Evolutionary conservation across 2,888 invertebrate genomes (phyloP).

Genomic region (Metalampra italica): DNA sequence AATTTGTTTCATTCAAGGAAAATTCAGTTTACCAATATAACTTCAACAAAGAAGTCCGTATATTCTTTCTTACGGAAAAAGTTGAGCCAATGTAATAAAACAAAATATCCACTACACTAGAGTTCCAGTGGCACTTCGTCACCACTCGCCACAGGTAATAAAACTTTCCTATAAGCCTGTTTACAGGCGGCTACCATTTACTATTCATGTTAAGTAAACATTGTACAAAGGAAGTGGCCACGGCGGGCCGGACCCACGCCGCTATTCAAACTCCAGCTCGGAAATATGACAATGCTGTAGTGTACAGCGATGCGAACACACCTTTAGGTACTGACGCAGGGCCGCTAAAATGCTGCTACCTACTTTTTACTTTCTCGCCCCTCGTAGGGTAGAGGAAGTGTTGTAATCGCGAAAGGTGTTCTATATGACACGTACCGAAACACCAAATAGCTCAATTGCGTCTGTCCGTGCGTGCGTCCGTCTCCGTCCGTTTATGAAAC

Average conservation of each 20-base stretch:
- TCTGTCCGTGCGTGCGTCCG: too few species aligned
- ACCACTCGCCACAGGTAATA: slow-evolving; percentile 36
- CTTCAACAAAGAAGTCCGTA: too few species aligned
- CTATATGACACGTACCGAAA: too few species aligned
- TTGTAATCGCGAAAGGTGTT: too few species aligned
- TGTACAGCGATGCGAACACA: slow-evolving; percentile 57
- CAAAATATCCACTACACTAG: background rate
- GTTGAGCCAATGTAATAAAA: too few species aligned
- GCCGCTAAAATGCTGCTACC: slow-evolving; percentile 41
- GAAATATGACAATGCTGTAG: slow-evolving; percentile 70
- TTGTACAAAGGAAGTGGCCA: slow-evolving; percentile 56
- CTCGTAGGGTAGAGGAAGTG: too few species aligned
- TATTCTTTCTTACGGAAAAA: too few species aligned
- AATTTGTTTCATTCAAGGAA: too few species aligned
- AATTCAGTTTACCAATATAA: too few species aligned
- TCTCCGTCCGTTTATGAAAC: too few species aligned
- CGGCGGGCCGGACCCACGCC: slow-evolving; percentile 40
- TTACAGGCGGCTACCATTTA: slow-evolving; percentile 54
- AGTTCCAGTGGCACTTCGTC: slow-evolving; percentile 1
- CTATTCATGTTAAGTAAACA: slow-evolving; percentile 63
- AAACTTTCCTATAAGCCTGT: slow-evolving; percentile 57
- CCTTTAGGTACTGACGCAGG: slow-evolving; percentile 49
- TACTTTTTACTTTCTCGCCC: too few species aligned
- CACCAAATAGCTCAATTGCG: too few species aligned
- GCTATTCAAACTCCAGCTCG: slow-evolving; percentile 53